Base-by-base conservation (phyloP, 2,888 invertebrate genomes). In the Spodoptera exigua region DNA sequence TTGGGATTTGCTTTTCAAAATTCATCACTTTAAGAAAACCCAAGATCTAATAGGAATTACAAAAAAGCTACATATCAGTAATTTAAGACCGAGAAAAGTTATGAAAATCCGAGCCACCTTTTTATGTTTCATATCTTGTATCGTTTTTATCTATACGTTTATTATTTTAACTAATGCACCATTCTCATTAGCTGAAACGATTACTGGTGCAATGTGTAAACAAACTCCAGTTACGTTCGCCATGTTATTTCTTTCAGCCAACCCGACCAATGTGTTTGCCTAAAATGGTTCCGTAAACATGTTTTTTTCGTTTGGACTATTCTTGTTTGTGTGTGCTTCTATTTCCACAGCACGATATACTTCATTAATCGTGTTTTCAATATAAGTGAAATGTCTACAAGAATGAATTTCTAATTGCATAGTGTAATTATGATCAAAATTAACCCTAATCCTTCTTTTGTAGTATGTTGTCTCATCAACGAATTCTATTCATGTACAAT, bases 91-190 rank as follows among this genome's bases (percentile, higher is more conserved):
- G 9, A 0, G 1, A 37, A 1, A 37, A 37, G 1, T 40, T 10
- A 16, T 40, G 12, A 4, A 18, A 16, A 12, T 11, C 11, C 10
- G 16, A n/a, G 10, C 16, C 27, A 16, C 21, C 1, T 46, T 27
- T 21, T 27, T 27, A 27, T 9, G 9, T 27, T 3, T 27, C 27
- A 27, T 27, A 27, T 27, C 27, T 27, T 27, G 27, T 27, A 27
- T 27, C 9, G 7, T 27, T 43, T 41, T 13, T 17, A 41, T 44
- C 4, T 51, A 10, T 16, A 49, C 35, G 71, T 55, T 65, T 71
- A 57, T 71, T 75, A 37, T 55, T 58, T 17, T 13, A 58, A 56
- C 65, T 65, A 71, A 71, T 71, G 71, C 75, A 71, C 32, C 56
- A 14, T 46, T 49, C 70, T 74, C 71, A 60, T 70, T 70, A 60